Evolutionary conservation across 2,797 vertebrate species (phyloP).

Genomic region (Ammospiza maritima): DNA sequence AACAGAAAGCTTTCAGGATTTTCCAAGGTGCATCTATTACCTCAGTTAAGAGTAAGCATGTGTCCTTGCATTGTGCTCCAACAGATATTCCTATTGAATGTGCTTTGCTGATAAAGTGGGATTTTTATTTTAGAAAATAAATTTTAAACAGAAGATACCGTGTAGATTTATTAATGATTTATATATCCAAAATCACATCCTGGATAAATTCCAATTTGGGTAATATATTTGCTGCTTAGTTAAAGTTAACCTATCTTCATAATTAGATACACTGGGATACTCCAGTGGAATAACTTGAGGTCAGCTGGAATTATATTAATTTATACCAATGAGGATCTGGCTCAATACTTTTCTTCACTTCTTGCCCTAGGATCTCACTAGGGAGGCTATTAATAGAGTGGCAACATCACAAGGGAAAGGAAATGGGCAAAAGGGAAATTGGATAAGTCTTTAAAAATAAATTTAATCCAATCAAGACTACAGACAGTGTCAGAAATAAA

Average conservation of each 20-base stretch:
- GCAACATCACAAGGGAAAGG: background rate
- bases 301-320: constrained; percentile 34
- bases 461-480: constrained; percentile 40
- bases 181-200: background rate
- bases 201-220: background rate
- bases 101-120: background rate
- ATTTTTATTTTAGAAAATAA: background rate
- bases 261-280: constrained; percentile 15
- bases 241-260: constrained; percentile 46
- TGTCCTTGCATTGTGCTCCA: background rate
- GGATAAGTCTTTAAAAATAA: constrained; percentile 42
- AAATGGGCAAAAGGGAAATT: constrained; percentile 14
- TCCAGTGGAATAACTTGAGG: constrained; percentile 16
- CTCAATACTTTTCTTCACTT: constrained; percentile 47
- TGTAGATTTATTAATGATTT: background rate
- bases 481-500: constrained; percentile 3
- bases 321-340: constrained; percentile 25
- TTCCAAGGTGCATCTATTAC: background rate
- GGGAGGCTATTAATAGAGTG: constrained; percentile 52
- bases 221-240: constrained; percentile 32
- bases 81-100: background rate
- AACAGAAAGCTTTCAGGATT: background rate
- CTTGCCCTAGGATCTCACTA: constrained; percentile 37
- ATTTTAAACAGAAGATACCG: background rate
- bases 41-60: background rate